A percentile compares a stretch with the other conserved stretches of the same genome.
These are phyloP conservation scores for Rhopalosiphum maidis DNA, from an alignment of 1,140 invertebrate species.

Conservation along the genomic window DNA sequence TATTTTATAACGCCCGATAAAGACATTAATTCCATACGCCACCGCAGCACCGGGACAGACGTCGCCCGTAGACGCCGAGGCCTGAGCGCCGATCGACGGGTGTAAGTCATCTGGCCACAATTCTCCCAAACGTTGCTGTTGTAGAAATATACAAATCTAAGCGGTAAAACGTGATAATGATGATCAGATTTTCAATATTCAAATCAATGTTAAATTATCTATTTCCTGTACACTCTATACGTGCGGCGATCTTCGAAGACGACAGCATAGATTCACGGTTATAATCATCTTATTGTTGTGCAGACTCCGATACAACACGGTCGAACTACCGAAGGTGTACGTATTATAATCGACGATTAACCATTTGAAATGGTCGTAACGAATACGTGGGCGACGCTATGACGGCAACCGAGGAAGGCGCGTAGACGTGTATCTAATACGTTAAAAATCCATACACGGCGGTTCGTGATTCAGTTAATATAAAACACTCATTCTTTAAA, in stretches of 20 bases:
- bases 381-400: not conserved
- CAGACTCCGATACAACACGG: not conserved
- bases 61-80: not conserved
- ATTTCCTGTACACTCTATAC: no score
- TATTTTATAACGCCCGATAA: not conserved
- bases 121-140: not conserved
- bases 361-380: no score
- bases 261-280: not conserved
- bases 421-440: not conserved
- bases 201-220: not conserved
- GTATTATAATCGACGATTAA: not conserved
- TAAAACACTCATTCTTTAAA: no score
- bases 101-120: not conserved
- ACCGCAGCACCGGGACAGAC: not conserved
- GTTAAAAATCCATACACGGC: not conserved
- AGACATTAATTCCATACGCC: not conserved
- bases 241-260: not conserved
- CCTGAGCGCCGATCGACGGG: no score
- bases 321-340: no score
- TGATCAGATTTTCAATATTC: not conserved
- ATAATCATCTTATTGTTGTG: not conserved
- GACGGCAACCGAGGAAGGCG: not conserved
- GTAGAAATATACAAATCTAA: not conserved
- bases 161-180: no score
- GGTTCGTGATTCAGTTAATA: not conserved